Evolutionary conservation across 2,888 invertebrate genomes (phyloP).

Genomic region (Tyria jacobaeae): DNA sequence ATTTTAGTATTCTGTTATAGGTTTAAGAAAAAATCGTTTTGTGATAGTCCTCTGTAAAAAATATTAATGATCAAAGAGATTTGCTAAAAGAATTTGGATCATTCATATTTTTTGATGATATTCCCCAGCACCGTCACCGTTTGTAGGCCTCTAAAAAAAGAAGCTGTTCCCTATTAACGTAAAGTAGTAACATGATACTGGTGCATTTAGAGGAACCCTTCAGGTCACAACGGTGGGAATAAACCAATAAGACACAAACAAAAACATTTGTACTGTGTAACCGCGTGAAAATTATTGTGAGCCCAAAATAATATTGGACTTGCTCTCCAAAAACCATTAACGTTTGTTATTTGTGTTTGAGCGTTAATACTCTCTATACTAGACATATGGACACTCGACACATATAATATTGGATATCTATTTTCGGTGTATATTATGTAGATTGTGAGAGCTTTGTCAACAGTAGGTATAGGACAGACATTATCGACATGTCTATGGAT

Average conservation of each 20-base stretch:
- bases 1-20: too few relatives aligned
- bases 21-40: too few relatives aligned
- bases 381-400: conserved; percentile 24
- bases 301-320: conserved; percentile 82
- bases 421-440: not conserved
- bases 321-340: conserved; percentile 82
- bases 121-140: too few relatives aligned
- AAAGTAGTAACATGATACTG: conserved; percentile 54
- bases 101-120: too few relatives aligned
- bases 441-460: not conserved
- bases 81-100: too few relatives aligned
- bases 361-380: conserved; percentile 42
- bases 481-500: too few relatives aligned
- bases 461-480: not conserved
- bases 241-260: conserved; percentile 67
- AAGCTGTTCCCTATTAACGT: conserved; percentile 34
- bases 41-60: too few relatives aligned
- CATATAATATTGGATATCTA: not conserved
- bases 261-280: conserved; percentile 75
- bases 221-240: conserved; percentile 64
- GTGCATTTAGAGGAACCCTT: conserved; percentile 52
- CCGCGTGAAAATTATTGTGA: conserved; percentile 81
- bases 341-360: conserved; percentile 76
- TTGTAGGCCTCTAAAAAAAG: not conserved
- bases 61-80: too few relatives aligned